Evolutionary conservation across 1,140 invertebrate genomes (phyloP).

Genomic region (Tetramorium alpestre): DNA sequence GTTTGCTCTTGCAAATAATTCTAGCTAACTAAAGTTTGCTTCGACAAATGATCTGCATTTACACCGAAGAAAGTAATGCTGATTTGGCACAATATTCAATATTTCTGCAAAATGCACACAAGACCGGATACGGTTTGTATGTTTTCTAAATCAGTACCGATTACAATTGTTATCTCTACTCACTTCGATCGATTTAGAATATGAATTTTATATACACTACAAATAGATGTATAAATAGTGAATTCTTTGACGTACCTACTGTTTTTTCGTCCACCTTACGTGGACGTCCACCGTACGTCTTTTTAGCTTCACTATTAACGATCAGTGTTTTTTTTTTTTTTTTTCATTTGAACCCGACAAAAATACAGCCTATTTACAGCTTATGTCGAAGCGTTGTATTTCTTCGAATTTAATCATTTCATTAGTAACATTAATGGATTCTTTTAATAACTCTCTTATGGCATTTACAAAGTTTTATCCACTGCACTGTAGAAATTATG

Average conservation of each 20-base stretch:
- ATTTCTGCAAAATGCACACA: constrained; percentile 11
- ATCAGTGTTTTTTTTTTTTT: background rate
- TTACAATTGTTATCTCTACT: constrained; percentile 42
- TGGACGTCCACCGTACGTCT: background rate
- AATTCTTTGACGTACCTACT: constrained; percentile 21
- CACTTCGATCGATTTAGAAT: constrained; percentile 66
- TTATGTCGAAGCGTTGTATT: constrained; percentile 51
- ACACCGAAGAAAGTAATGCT: constrained; percentile 48
- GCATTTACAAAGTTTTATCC: constrained; percentile 44
- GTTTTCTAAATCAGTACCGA: background rate
- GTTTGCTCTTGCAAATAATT: background rate
- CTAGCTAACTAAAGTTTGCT: background rate
- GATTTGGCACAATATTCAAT: constrained; percentile 68
- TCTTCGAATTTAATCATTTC: constrained; percentile 41
- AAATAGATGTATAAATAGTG: constrained; percentile 40
- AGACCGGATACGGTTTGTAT: background rate
- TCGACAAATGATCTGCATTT: background rate
- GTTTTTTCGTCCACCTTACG: background rate
- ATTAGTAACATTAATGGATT: constrained; percentile 28
- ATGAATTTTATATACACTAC: constrained; percentile 52
- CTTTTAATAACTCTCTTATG: constrained; percentile 40
- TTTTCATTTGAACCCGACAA: background rate
- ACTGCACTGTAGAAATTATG: background rate
- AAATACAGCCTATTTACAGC: constrained; percentile 58
- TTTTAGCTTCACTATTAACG: constrained; percentile 29